Percentiles rank a stretch among this genome's conserved stretches.
These are phyloP conservation scores for Ancistrus triradiatus DNA, from an alignment of 2,113 vertebrate genomes.

Conservation along the genomic window DNA sequence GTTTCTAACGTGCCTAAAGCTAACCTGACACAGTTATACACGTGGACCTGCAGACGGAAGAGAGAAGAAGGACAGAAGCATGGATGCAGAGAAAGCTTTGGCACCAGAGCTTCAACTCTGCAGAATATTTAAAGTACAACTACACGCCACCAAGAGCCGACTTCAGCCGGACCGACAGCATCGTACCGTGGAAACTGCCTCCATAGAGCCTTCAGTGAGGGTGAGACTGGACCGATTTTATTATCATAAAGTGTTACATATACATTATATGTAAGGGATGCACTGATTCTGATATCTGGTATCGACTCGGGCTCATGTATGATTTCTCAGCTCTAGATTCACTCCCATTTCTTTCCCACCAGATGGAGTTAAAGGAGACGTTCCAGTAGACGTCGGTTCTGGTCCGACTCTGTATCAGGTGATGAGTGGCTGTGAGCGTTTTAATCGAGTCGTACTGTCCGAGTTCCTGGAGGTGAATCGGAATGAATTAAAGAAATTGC, in stretches of 20 bases:
- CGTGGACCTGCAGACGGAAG: background rate
- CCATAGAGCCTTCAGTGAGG: conserved; percentile 76
- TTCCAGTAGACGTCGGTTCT: conserved; percentile 85
- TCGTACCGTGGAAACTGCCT: conserved; percentile 91
- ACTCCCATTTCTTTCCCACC: too few species aligned
- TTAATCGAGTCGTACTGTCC: conserved; percentile 82
- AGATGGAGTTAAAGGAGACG: conserved; percentile 79
- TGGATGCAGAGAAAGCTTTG: conserved; percentile 48
- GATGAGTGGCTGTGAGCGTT: conserved; percentile 86
- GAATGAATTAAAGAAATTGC: conserved; percentile 79
- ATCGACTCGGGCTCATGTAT: too few species aligned
- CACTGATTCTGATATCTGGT: conserved; percentile 51
- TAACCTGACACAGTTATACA: conserved; percentile 53
- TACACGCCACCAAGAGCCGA: conserved; percentile 85
- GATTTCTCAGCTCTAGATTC: too few species aligned
- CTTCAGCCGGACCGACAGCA: conserved; percentile 77
- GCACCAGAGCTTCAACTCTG: conserved; percentile 84
- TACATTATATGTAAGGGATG: conserved; percentile 19
- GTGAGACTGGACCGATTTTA: too few species aligned
- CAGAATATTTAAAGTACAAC: conserved; percentile 87
- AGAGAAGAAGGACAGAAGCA: background rate
- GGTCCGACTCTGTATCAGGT: conserved; percentile 96
- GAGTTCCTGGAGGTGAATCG: conserved; percentile 91
- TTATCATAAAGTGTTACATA: too few species aligned
- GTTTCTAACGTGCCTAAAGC: background rate